Percentiles rank a stretch among this genome's conserved stretches.
Evolutionary conservation across 2,888 invertebrate species (phyloP).

Genomic region (Coleophora flavipennella): DNA sequence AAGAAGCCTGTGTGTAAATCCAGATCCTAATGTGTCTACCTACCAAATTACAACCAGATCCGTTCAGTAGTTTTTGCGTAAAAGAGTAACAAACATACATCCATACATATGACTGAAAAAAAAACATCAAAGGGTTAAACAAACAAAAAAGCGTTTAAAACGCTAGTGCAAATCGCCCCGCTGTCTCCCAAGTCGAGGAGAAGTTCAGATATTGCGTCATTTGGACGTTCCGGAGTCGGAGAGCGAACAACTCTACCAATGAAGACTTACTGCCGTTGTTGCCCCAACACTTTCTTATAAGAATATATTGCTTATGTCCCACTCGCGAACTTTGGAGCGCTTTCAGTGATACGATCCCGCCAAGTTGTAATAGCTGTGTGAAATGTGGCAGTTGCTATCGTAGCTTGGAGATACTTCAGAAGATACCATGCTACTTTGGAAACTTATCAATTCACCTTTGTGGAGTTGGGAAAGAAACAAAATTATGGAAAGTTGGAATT

Average conservation of each 20-base stretch:
- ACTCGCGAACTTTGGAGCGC: slow-evolving; percentile 19
- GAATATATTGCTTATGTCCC: slow-evolving; percentile 49
- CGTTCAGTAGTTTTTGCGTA: too few relatives aligned
- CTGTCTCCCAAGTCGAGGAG: neutral
- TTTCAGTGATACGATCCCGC: slow-evolving; percentile 33
- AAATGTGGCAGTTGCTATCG: slow-evolving; percentile 3
- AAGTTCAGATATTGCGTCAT: slow-evolving; percentile 39
- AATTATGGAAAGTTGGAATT: too few relatives aligned
- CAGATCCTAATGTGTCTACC: too few relatives aligned
- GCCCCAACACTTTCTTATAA: slow-evolving; percentile 49
- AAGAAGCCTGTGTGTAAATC: too few relatives aligned
- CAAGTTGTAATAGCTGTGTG: slow-evolving; percentile 26
- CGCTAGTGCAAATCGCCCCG: slow-evolving; percentile 10
- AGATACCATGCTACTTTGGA: too few relatives aligned
- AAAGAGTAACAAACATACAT: too few relatives aligned
- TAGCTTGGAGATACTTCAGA: too few relatives aligned
- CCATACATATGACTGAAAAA: too few relatives aligned
- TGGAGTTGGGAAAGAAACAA: too few relatives aligned
- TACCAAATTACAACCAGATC: too few relatives aligned
- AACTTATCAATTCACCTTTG: too few relatives aligned
- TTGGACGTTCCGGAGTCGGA: slow-evolving; percentile 21
- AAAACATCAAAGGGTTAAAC: too few relatives aligned
- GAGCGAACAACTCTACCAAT: slow-evolving; percentile 30
- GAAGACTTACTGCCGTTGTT: slow-evolving; percentile 48
- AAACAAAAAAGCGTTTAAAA: slow-evolving; percentile 2